Evolutionary conservation across 2,888 invertebrate genomes (phyloP).

Genomic region (Campopleginae sp.): DNA sequence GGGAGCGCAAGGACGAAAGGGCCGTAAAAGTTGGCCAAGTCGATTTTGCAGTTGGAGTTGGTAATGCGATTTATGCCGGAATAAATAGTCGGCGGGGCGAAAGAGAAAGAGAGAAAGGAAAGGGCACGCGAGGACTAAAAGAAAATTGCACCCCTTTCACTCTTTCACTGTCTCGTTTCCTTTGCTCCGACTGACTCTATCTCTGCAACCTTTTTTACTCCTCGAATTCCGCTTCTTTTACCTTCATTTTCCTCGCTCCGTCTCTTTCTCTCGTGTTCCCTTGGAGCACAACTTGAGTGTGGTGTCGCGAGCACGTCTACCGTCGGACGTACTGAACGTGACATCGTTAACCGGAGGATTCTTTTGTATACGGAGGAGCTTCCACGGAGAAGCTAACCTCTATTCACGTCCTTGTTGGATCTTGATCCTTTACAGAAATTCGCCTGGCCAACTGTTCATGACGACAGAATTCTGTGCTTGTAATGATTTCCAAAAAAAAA

Average conservation of each 20-base stretch:
- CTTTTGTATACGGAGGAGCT: constrained; percentile 66
- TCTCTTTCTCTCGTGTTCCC: constrained; percentile 50
- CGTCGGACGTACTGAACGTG: constrained; percentile 79
- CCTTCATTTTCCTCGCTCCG: constrained; percentile 35
- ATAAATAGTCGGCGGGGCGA: constrained; percentile 79
- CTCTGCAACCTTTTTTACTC: constrained; percentile 46
- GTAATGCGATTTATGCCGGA: constrained; percentile 84
- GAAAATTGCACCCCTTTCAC: constrained; percentile 53
- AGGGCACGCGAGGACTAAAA: constrained; percentile 7
- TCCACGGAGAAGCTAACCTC: constrained; percentile 51
- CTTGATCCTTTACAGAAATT: constrained; percentile 40
- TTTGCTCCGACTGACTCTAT: constrained; percentile 47
- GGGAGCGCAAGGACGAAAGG: constrained; percentile 76
- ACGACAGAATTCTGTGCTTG: constrained; percentile 39
- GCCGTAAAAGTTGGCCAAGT: constrained; percentile 83
- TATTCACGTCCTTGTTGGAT: neutral
- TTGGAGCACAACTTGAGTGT: constrained; percentile 71
- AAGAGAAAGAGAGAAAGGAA: constrained; percentile 52
- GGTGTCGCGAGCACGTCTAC: constrained; percentile 79
- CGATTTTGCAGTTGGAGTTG: constrained; percentile 84
- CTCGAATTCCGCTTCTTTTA: constrained; percentile 64
- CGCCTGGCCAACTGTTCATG: constrained; percentile 32
- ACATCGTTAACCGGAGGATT: constrained; percentile 76
- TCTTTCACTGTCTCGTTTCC: constrained; percentile 64
- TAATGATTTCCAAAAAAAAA: constrained; percentile 13